Evolutionary conservation across 1,140 invertebrate genomes (phyloP).

Genomic region (Drosophila elegans): DNA sequence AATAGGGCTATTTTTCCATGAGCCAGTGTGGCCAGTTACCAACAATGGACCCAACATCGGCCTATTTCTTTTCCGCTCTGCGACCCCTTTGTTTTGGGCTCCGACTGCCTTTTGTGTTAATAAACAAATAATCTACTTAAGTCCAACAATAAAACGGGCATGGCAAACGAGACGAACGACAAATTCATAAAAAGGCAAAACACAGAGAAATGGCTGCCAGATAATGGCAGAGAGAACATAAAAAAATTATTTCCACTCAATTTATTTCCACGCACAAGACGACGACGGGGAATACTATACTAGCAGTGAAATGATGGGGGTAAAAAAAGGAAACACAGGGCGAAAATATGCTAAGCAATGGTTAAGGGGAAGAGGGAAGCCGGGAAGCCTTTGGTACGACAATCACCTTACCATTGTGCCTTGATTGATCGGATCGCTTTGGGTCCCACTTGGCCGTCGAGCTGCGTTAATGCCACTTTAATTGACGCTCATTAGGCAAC

Average conservation of each 20-base stretch:
- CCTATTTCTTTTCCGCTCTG: constrained; percentile 11
- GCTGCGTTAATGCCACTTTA: constrained; percentile 69
- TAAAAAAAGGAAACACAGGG: no score
- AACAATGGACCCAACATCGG: constrained; percentile 7
- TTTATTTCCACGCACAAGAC: constrained; percentile 62
- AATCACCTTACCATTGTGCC: constrained; percentile 41
- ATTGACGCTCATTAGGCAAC: constrained; percentile 67
- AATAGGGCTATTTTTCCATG: constrained; percentile 24
- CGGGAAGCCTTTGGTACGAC: constrained; percentile 10
- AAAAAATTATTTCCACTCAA: constrained; percentile 74
- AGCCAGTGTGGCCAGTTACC: constrained; percentile 7
- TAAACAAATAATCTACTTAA: constrained; percentile 81
- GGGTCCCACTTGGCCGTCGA: constrained; percentile 34
- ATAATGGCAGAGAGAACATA: constrained; percentile 33
- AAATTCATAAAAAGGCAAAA: constrained; percentile 62
- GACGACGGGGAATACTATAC: no score
- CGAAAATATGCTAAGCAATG: constrained; percentile 25
- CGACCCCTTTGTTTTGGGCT: constrained; percentile 17
- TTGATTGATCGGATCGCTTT: constrained; percentile 65
- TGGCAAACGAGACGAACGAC: constrained; percentile 53
- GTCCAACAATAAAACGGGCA: constrained; percentile 59
- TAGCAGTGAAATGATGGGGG: background rate
- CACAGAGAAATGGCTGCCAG: constrained; percentile 1
- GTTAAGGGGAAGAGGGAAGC: background rate
- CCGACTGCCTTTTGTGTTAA: constrained; percentile 72